Base-by-base conservation (phyloP, 1,140 invertebrate species). In the Drosophila nikananu region DNA sequence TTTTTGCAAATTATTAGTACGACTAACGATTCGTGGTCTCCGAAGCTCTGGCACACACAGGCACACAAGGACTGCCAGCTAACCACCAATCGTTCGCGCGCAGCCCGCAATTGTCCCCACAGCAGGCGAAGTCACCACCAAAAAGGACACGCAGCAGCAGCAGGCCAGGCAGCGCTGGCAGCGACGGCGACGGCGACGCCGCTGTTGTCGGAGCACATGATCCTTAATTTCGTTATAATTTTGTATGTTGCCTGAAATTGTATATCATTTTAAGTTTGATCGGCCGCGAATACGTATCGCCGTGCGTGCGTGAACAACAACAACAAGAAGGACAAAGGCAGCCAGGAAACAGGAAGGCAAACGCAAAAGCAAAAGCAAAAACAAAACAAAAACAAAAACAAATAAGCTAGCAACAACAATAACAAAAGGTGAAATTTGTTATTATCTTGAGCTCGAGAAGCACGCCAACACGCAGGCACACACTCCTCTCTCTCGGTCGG, bases 251-350 rank as follows among this genome's bases (percentile, higher is more conserved):
- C 70, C 75, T 87, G 86, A 87, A 92, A 92, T 92, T 80, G 86
- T 92, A 92, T 92, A 93, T 93, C 92, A 93, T 93, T 93, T 93
- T 92, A 92, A 93, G 84, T 93, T 92, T 93, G 92, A 93, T 93
- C 92, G 92, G 87, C 92, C 84, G 92, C 84, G 92, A 92, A 92
- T 93, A 92, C 86, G 91, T 92, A 92, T 83, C 77, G 75, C 59
- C 80, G 76, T 82, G 81, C 84, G 84, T 81, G 81, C 79, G 70
- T 90, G 76, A 83, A 51, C 32, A 77, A 77, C 27, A 74, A 57
- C 57, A 61, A 57, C 41, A 64, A 12, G 30, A 30, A 10, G 37
- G 66, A 25, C 13, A 55, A 39, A 15, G 39, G 25, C 12, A 62
- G 23, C 27, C 27, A 67, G 51, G 9, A 37, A 51, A 17, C 32